Evolutionary conservation across 1,140 invertebrate species (phyloP), one percentile per base, ranked within the genome.

Genomic region (Frieseomelitta varia): DNA sequence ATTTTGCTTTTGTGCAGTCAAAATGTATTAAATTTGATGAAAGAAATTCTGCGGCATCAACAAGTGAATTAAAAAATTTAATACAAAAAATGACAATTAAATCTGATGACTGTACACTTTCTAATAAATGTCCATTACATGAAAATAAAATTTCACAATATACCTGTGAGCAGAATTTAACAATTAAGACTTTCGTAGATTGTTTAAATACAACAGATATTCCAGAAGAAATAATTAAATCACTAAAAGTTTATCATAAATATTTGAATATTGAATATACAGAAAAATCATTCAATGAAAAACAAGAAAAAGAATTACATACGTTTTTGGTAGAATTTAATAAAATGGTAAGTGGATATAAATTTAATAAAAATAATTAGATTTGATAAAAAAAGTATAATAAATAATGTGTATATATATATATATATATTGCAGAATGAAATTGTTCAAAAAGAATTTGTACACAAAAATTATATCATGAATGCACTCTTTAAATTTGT

Each of bases 161-260:
- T 21, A 39, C 79, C 4, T 69, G 87, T 71, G 82, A 91, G 69
- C 61, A 85, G 47, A 82, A 58, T 79, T 53, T 63, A 55, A 4
- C 78, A 74, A 65, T 68, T 55, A 27, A 89, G n/a, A 88, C 89
- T 58, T 81, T 89, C 15, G 68, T 92, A 12, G 92, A 93, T 27
- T 90, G 89, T 27, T 75, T 94, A 3, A 84, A 86, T 61, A 56
- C 73, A 30, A 89, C 87, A 83, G 88, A 90, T 79, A 83, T 94
- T n/a, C 91, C 92, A 0, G 67, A 82, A 47, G 76, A 88, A n/a
- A 79, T 94, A 24, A 53, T 93, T 27, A 89, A 90, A 81, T 53
- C 89, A 21, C 61, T 94, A 21, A 93, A 89, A 84, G 69, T 80
- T 68, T 93, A 93, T 82, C 84, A 93, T 47, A 71, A 68, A 14